These are phyloP conservation scores for Hyalella azteca DNA, from an alignment of 2,888 invertebrate species.

Conservation along the genomic window DNA sequence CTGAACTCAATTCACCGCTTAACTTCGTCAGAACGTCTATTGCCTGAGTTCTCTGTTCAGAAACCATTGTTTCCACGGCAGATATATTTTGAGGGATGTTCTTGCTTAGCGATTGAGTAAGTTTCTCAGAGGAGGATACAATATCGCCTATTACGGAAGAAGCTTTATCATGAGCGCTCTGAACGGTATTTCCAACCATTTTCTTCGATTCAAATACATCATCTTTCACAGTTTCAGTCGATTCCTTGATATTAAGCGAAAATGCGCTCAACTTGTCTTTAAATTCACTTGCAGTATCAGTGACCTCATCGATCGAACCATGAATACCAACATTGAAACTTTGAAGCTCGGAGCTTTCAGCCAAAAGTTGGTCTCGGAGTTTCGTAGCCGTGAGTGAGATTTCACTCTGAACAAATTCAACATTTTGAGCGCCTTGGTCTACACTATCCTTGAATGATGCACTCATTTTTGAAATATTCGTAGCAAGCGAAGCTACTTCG, in stretches of 20 bases:
- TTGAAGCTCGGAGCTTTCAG: background rate
- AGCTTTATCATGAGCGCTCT: background rate
- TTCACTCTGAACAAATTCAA: background rate
- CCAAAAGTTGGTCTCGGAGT: background rate
- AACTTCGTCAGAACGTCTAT: background rate
- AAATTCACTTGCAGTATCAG: background rate
- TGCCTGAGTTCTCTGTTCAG: background rate
- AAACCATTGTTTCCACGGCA: too few relatives aligned
- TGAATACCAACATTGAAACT: background rate
- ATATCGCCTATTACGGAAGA: background rate
- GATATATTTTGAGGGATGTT: background rate
- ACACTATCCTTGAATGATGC: background rate
- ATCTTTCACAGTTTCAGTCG: background rate
- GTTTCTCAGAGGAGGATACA: background rate
- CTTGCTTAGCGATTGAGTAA: background rate
- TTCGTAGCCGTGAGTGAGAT: background rate
- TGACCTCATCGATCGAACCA: background rate
- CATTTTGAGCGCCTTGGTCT: background rate
- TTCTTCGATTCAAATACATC: background rate
- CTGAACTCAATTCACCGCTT: background rate
- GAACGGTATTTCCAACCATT: background rate
- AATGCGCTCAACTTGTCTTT: background rate
- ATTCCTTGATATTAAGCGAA: background rate
- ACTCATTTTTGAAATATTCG: background rate
- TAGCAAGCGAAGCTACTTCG: background rate